phyloP scores from a whole-genome alignment of 2,113 vertebrate species.

The Butorides virescens region DNA sequence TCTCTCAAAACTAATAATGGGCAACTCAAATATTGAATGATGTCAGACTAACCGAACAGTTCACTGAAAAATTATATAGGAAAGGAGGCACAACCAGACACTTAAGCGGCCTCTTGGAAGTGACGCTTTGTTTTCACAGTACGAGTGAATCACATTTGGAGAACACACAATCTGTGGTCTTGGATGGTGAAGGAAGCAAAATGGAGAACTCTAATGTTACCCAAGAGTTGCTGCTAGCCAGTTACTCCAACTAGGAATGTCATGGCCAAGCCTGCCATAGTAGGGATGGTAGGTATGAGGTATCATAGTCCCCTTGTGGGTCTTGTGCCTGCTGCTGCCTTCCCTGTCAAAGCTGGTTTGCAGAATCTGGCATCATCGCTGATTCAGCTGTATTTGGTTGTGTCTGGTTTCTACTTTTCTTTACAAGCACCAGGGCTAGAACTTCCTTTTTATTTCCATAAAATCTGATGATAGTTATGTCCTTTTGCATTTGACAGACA shows the following conservation, averaged over 20 bases:
- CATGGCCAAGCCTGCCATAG: neutral
- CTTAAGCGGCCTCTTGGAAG: neutral
- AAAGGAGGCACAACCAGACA: neutral
- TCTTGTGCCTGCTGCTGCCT: neutral
- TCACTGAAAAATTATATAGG: neutral
- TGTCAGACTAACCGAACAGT: neutral
- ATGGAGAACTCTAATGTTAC: neutral
- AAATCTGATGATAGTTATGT: neutral
- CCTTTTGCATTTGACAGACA: neutral
- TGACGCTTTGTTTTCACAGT: neutral
- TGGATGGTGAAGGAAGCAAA: neutral
- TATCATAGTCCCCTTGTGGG: neutral
- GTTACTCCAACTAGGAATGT: neutral
- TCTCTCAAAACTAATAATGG: neutral
- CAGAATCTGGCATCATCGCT: neutral
- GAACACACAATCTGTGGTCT: neutral
- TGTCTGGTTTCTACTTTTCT: neutral
- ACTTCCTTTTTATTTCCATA: neutral
- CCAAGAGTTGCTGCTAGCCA: neutral
- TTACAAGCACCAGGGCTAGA: neutral
- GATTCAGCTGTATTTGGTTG: neutral
- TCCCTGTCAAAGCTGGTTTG: neutral
- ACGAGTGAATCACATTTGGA: neutral
- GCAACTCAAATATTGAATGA: accelerated
- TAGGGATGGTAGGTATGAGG: neutral